Conservation (phyloP, 2,797 vertebrate genomes). For the Aeoliscus strigatus region DNA sequence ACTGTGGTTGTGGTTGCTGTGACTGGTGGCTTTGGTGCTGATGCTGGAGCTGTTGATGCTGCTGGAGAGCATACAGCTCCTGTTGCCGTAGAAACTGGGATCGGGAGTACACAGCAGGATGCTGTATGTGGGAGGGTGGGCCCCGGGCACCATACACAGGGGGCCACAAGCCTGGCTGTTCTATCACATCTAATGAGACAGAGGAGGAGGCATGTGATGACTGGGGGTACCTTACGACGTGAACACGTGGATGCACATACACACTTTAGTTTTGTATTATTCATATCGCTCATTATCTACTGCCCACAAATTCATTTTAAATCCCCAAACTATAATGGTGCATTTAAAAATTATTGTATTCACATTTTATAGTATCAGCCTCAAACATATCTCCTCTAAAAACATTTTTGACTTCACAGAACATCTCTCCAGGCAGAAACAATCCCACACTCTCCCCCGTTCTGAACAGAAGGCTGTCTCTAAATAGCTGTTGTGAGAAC, state of each 20-base stretch:
- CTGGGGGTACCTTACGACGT: constrained; percentile 38
- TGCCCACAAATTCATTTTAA: constrained; percentile 48
- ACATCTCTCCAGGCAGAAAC: constrained; percentile 51
- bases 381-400: constrained; percentile 30
- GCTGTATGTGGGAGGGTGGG: constrained; percentile 90
- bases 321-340: constrained; percentile 48
- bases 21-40: constrained; percentile 73
- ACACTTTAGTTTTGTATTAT: constrained; percentile 31
- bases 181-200: constrained; percentile 90
- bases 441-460: constrained; percentile 61
- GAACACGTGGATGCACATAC: constrained; percentile 24
- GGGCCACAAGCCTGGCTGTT: constrained; percentile 94
- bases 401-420: constrained; percentile 42
- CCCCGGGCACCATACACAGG: constrained; percentile 91
- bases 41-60: constrained; percentile 83
- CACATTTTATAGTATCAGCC: constrained; percentile 36
- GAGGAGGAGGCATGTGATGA: constrained; percentile 41
- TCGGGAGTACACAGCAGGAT: constrained; percentile 88
- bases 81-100: constrained; percentile 95
- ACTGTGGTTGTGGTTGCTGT: constrained; percentile 72
- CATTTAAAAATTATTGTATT: constrained; percentile 51
- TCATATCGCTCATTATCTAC: constrained; percentile 45
- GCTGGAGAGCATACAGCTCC: constrained; percentile 91
- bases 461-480: constrained; percentile 48
- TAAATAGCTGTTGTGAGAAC: constrained; percentile 54